phyloP scores from a whole-genome alignment of 2,113 vertebrate species.

The Periophthalmus modestus region DNA sequence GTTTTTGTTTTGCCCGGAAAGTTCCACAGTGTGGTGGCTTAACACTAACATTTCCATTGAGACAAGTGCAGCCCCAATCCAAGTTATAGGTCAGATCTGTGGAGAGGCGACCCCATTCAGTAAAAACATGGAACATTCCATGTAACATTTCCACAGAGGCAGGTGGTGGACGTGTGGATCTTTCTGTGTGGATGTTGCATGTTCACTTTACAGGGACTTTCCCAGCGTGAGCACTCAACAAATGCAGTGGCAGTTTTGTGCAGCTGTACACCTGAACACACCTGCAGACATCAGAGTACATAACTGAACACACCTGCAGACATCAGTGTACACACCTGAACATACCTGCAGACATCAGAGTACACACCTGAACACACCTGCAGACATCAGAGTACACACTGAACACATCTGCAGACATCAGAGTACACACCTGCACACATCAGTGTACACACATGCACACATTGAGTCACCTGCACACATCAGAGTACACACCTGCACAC shows the following conservation, averaged over 20 bases:
- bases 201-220: background rate
- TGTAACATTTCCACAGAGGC: too few relatives aligned
- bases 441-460: background rate
- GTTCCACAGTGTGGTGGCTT: too few relatives aligned
- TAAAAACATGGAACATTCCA: too few relatives aligned
- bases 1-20: too few relatives aligned
- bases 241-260: background rate
- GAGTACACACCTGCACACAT: background rate
- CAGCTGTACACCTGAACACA: too few relatives aligned
- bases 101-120: too few relatives aligned
- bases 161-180: too few relatives aligned
- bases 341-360: background rate
- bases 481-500: background rate
- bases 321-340: background rate
- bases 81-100: too few relatives aligned
- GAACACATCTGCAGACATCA: too few relatives aligned
- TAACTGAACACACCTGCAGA: background rate
- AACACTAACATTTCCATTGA: too few relatives aligned
- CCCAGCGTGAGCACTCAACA: background rate
- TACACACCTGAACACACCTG: background rate
- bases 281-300: background rate
- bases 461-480: background rate
- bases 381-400: background rate
- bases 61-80: too few relatives aligned
- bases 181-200: too few relatives aligned